Evolutionary conservation across 2,113 vertebrate genomes (phyloP).

Genomic region (Calonectris borealis): DNA sequence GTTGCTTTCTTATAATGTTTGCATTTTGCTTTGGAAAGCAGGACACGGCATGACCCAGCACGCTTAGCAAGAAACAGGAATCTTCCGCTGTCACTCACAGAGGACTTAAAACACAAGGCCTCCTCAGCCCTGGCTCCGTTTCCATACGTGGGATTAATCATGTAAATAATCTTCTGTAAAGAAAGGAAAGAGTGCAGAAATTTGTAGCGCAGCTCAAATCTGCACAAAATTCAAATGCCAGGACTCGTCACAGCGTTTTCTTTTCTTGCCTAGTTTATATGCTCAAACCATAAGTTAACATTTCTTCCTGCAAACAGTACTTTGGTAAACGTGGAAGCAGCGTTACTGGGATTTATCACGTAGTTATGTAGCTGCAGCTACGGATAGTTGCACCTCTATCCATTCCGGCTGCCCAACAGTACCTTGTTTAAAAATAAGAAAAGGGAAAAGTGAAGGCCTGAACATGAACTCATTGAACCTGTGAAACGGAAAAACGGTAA

Average conservation of each 20-base stretch:
- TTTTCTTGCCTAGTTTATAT: background rate
- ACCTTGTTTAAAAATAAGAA: background rate
- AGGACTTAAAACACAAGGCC: background rate
- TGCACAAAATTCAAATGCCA: background rate
- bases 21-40: background rate
- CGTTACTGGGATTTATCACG: background rate
- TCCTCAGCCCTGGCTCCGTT: background rate
- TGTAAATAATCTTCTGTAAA: background rate
- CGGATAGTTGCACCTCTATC: background rate
- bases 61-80: background rate
- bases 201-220: background rate
- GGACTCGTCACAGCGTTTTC: background rate
- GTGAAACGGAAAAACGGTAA: background rate
- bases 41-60: background rate
- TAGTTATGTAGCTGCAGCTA: background rate
- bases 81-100: background rate
- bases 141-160: background rate
- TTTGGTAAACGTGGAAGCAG: background rate
- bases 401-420: background rate
- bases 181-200: background rate
- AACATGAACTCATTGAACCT: background rate
- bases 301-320: background rate
- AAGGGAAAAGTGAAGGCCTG: background rate
- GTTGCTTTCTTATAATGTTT: rapidly evolving
- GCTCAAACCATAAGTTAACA: background rate